phyloP scores from a whole-genome alignment of 1,140 invertebrate species.

The Drosophila tropicalis region DNA sequence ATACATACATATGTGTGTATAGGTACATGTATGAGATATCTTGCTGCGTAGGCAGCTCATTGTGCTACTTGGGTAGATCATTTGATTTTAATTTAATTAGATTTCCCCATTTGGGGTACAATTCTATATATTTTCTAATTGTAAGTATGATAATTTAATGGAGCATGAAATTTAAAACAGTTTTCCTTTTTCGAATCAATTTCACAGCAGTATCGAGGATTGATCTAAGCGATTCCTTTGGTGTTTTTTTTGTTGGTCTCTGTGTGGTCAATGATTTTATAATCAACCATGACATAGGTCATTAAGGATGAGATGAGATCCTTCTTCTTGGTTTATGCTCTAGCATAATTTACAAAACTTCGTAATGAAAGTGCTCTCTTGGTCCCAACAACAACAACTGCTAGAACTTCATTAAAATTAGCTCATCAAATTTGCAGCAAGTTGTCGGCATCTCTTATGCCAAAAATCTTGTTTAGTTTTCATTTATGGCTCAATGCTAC shows the following conservation, averaged over 20 bases:
- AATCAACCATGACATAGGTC: conserved; percentile 67
- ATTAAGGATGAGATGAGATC: conserved; percentile 23
- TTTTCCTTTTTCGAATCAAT: conserved; percentile 34
- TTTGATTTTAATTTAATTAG: conserved; percentile 76
- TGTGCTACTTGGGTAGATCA: conserved; percentile 60
- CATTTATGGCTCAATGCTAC: conserved; percentile 77
- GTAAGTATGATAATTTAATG: conserved; percentile 65
- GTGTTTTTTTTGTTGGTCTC: background rate
- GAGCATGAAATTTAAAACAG: conserved; percentile 68
- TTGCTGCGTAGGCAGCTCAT: conserved; percentile 53
- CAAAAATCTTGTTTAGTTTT: conserved; percentile 79
- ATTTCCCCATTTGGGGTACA: conserved; percentile 35
- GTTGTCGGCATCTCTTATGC: conserved; percentile 36
- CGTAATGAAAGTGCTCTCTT: conserved; percentile 66
- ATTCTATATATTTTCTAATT: background rate
- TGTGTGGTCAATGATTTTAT: conserved; percentile 60
- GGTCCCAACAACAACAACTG: conserved; percentile 7
- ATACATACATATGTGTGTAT: too few relatives aligned
- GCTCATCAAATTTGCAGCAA: conserved; percentile 77
- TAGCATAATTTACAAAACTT: conserved; percentile 70
- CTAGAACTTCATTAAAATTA: conserved; percentile 78
- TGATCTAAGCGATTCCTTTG: conserved; percentile 49
- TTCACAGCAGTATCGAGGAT: conserved; percentile 54
- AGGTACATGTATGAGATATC: background rate
- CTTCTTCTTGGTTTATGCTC: conserved; percentile 42